Conservation (phyloP, 2,113 vertebrate genomes). For the Callocephalon fimbriatum region DNA sequence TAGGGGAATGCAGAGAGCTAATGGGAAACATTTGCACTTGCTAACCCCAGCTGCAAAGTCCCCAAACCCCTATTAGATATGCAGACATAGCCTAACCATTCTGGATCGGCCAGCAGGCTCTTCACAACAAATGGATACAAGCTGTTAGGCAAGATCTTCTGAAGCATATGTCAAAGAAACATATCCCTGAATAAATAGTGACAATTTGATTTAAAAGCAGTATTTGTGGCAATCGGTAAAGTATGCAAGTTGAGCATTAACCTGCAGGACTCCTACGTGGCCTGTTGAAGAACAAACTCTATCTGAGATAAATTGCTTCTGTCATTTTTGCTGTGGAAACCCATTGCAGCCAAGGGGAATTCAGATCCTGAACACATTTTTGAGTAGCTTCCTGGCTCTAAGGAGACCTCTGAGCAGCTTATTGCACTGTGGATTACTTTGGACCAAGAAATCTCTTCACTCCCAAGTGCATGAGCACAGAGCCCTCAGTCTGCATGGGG, state of each 20-base stretch:
- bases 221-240: not conserved
- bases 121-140: not conserved
- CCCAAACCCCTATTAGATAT: not conserved
- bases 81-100: not conserved
- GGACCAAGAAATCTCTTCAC: not conserved
- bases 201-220: not conserved
- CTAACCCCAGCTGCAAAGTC: not conserved
- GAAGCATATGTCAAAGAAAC: not conserved
- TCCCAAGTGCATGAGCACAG: not conserved
- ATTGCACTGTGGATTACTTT: not conserved
- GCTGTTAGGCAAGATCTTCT: not conserved
- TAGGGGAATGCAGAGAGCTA: not conserved
- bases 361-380: not conserved
- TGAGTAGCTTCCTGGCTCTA: not conserved
- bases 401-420: not conserved
- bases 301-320: not conserved
- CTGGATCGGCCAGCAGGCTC: not conserved
- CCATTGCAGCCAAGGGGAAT: not conserved
- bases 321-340: not conserved
- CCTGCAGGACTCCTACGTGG: accelerated
- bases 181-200: not conserved
- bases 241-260: not conserved
- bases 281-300: not conserved
- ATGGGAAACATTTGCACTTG: not conserved
- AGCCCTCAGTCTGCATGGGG: not conserved